Evolutionary conservation across 2,888 invertebrate genomes (phyloP), one percentile per base, ranked within the genome.

Genomic region (Diaprepes abbreviatus): DNA sequence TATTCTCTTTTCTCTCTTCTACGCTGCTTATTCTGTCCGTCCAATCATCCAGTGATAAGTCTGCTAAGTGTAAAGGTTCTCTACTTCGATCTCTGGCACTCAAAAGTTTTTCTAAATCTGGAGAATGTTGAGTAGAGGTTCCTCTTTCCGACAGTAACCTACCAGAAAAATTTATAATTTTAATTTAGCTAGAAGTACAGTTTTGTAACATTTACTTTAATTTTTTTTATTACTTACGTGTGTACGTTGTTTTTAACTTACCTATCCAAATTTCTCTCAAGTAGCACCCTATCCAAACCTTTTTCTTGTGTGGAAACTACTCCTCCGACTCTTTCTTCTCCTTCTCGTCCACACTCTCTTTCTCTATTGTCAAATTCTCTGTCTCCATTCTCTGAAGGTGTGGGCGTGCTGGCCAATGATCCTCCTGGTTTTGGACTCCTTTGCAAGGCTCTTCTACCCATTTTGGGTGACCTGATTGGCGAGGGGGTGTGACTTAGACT

Each of bases 281-380:
- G 85, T 54, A 91, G 85, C 0, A 91, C 89, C 79, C 92, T 86
- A 80, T 93, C 91, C 78, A 92, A 80, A 74, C 91, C 87, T 79
- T 82, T 86, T 79, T 84, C 80, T 19, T 52, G 62, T 2, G 19
- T 57, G 3, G 10, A 38, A 28, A 40, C 24, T 33, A 62, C 43
- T 33, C 62, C 67, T n/a, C 63, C 68, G 2, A 43, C 24, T 21
- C 54, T 64, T n/a, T 38, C 21, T 16, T 38, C 52, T 9, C 16
- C 14, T 16, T 60, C 63, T 21, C 38, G 17, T 28, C 48, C 48
- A 50, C 12, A 14, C 2, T 48, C 48, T 7, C 50, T 48, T 5
- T 60, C 48, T 7, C 31, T 31, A 7, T 24, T 6, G 14, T 70
- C 70, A 14, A 54, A 21, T 10, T 70, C 70, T 24, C 55, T 70